A percentile compares a stretch with the other conserved stretches of the same genome.
phyloP scores from a whole-genome alignment of 1,140 invertebrate species.

The Antheraea mylitta region DNA sequence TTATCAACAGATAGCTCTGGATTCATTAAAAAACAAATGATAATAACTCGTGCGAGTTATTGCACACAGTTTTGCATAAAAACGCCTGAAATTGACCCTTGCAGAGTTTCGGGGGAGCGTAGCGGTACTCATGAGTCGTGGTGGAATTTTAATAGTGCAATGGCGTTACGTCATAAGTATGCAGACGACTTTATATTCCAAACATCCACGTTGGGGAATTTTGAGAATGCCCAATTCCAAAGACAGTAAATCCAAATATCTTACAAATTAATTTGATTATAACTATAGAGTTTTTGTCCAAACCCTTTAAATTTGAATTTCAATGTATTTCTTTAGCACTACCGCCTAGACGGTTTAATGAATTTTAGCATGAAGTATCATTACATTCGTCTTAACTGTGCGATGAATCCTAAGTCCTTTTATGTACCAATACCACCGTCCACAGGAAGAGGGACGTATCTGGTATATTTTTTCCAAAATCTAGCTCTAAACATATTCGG shows the following conservation, averaged over 20 bases:
- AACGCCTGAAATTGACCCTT: constrained; percentile 26
- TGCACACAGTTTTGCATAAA: constrained; percentile 59
- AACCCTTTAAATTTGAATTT: too few species aligned
- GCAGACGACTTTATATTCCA: constrained; percentile 22
- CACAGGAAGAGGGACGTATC: too few species aligned
- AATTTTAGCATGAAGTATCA: too few species aligned
- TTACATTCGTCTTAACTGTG: too few species aligned
- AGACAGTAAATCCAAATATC: neutral
- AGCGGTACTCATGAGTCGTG: neutral
- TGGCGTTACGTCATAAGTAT: constrained; percentile 9
- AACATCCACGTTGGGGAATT: neutral
- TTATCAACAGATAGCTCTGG: constrained; percentile 3
- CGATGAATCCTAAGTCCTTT: too few species aligned
- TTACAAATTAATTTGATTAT: neutral
- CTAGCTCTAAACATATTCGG: too few species aligned
- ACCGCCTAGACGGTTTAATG: too few species aligned
- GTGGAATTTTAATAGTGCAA: constrained; percentile 53
- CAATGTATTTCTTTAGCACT: too few species aligned
- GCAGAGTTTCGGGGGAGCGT: constrained; percentile 1
- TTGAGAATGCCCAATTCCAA: neutral
- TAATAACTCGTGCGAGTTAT: constrained; percentile 43
- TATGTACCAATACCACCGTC: too few species aligned
- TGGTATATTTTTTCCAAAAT: too few species aligned
- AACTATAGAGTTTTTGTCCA: neutral
- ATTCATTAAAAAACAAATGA: constrained; percentile 45